Evolutionary conservation across 2,888 invertebrate species (phyloP).

Genomic region (Phasia obesa): DNA sequence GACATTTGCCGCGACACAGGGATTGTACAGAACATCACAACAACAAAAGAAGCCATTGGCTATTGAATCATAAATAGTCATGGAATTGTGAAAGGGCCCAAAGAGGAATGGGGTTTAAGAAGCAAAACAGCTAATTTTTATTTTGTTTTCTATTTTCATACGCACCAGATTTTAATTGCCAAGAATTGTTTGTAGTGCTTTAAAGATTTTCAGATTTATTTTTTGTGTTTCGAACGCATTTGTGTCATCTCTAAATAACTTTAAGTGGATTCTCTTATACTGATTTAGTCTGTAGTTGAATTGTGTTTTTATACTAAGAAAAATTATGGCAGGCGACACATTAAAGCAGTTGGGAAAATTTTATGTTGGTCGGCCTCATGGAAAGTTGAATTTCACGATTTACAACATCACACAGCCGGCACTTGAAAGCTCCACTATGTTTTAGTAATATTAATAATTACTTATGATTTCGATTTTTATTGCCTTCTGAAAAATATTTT

Average conservation of each 20-base stretch:
- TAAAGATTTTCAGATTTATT: constrained; percentile 31
- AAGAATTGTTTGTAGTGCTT: constrained; percentile 68
- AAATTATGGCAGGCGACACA: constrained; percentile 43
- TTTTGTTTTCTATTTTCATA: constrained; percentile 52
- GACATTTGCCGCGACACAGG: constrained; percentile 70
- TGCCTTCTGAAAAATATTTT: constrained; percentile 33
- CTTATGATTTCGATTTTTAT: constrained; percentile 65
- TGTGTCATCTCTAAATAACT: constrained; percentile 54
- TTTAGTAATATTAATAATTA: constrained; percentile 57
- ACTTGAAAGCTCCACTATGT: constrained; percentile 23
- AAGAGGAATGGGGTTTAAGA: constrained; percentile 2
- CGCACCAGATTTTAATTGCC: constrained; percentile 73
- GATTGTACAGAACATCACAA: constrained; percentile 20
- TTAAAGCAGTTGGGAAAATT: constrained; percentile 41
- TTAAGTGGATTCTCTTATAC: constrained; percentile 22
- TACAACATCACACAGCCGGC: constrained; percentile 59
- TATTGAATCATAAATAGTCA: constrained; percentile 56
- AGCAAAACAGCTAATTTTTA: constrained; percentile 47
- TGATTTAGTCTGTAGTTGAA: constrained; percentile 4
- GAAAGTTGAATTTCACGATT: constrained; percentile 55
- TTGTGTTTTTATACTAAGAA: background rate
- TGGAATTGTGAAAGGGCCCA: constrained; percentile 1
- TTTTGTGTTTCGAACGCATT: constrained; percentile 13
- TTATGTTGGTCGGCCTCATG: constrained; percentile 10
- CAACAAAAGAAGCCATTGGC: constrained; percentile 62